Percentiles rank a stretch among this genome's conserved stretches.
Conservation (phyloP, 2,888 invertebrate genomes). For the Ypsolopha scabrella region DNA sequence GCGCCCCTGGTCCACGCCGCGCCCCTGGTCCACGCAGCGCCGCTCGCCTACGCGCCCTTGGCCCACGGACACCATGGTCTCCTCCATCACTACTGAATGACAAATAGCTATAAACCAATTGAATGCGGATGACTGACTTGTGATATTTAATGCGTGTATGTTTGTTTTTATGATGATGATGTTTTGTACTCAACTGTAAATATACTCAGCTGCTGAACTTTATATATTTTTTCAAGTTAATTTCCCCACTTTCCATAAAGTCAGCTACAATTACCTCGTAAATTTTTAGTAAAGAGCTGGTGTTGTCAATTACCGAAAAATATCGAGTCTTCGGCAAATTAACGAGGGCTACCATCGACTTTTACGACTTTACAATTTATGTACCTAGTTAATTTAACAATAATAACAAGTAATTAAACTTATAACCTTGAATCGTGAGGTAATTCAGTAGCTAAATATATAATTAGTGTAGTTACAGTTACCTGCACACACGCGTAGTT, state of each 20-base stretch:
- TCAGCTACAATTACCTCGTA: too few species aligned
- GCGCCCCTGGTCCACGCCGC: conserved; percentile 43
- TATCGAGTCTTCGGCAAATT: too few species aligned
- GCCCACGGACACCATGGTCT: conserved; percentile 55
- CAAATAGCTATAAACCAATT: conserved; percentile 31
- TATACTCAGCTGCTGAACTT: conserved; percentile 62
- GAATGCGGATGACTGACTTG: conserved; percentile 57
- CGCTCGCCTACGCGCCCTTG: conserved; percentile 33
- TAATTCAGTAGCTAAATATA: conserved; percentile 10
- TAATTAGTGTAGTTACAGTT: conserved; percentile 30
- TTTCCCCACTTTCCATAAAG: too few species aligned
- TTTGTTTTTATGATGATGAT: conserved; percentile 23
- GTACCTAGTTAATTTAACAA: too few species aligned
- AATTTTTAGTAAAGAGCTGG: too few species aligned
- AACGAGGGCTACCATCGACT: too few species aligned
- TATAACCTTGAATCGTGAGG: conserved; percentile 41
- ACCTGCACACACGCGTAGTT: conserved; percentile 29
- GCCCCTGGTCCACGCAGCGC: conserved; percentile 37
- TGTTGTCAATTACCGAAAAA: too few species aligned
- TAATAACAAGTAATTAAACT: conserved; percentile 13
- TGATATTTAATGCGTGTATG: conserved; percentile 67
- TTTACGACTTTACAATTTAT: too few species aligned
- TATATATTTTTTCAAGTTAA: conserved; percentile 18
- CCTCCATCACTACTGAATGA: conserved; percentile 44
- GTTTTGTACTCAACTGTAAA: conserved; percentile 57